A percentile compares a stretch with the other conserved stretches of the same genome.
Evolutionary conservation across 2,888 invertebrate species (phyloP).

Genomic region (Eupeodes luniger): DNA sequence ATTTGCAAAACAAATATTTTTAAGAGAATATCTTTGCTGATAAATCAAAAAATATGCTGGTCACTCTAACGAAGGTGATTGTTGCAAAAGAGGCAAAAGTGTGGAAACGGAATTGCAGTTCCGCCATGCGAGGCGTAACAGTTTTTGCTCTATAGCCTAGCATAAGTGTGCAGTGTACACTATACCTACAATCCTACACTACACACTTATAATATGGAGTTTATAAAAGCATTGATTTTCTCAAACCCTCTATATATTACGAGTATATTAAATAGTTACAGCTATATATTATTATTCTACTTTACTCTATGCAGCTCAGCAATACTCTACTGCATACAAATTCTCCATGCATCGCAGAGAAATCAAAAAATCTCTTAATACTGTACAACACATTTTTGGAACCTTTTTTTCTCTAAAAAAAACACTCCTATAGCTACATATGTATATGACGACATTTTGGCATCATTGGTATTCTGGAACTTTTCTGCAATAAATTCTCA

Average conservation of each 20-base stretch:
- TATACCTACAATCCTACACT: too few species aligned
- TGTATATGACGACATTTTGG: background rate
- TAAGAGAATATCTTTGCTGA: too few species aligned
- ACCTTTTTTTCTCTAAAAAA: conserved; percentile 13
- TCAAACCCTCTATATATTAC: conserved; percentile 11
- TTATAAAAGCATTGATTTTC: conserved; percentile 53
- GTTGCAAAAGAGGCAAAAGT: conserved; percentile 34
- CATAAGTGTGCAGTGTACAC: too few species aligned
- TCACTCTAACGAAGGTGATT: background rate
- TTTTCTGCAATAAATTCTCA: conserved; percentile 11
- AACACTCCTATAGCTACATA: too few species aligned
- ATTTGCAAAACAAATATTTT: too few species aligned
- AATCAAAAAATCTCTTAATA: background rate
- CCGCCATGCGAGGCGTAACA: conserved; percentile 22
- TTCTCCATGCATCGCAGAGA: too few species aligned
- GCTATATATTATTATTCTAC: background rate
- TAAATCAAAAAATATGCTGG: background rate
- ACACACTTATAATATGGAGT: background rate
- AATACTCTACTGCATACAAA: conserved; percentile 19
- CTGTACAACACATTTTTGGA: conserved; percentile 40
- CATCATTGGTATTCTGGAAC: conserved; percentile 48
- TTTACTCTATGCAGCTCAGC: background rate
- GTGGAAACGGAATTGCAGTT: conserved; percentile 54
- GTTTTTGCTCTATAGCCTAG: background rate
- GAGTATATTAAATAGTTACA: background rate